A percentile compares a stretch with the other conserved stretches of the same genome.
Evolutionary conservation across 1,140 invertebrate genomes (phyloP).

Genomic region (Macrocentrus cingulum): DNA sequence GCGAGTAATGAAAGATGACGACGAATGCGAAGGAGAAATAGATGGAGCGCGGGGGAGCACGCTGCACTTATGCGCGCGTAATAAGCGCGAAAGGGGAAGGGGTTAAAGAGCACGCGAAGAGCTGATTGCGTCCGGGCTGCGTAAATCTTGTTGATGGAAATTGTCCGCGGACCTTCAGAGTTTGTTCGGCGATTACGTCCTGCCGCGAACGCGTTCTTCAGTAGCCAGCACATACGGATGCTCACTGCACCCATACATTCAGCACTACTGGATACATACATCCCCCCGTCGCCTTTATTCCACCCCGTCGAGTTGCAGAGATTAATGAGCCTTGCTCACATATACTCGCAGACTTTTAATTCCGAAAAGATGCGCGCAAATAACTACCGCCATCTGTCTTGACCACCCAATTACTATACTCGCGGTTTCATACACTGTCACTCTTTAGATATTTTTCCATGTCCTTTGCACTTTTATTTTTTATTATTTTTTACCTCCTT

Average conservation of each 20-base stretch:
- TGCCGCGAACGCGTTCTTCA: conserved; percentile 46
- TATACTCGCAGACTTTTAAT: conserved; percentile 55
- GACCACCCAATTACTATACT: conserved; percentile 49
- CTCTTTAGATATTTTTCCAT: no score
- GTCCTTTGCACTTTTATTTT: no score
- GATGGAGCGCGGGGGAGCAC: conserved; percentile 11
- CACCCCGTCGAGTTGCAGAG: conserved; percentile 34
- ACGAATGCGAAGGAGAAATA: conserved; percentile 16
- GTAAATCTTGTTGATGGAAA: conserved; percentile 54
- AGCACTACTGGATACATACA: conserved; percentile 12
- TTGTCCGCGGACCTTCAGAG: conserved; percentile 48
- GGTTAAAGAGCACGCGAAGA: conserved; percentile 27
- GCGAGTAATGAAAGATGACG: conserved; percentile 15
- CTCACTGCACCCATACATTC: no score
- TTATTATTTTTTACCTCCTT: no score
- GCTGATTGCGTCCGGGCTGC: conserved; percentile 45
- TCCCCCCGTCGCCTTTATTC: conserved; percentile 23
- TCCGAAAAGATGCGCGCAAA: conserved; percentile 52
- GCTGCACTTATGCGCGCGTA: conserved; percentile 7
- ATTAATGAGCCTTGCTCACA: conserved; percentile 49
- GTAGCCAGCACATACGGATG: no score
- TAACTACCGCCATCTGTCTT: conserved; percentile 55
- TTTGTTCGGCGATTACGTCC: conserved; percentile 49
- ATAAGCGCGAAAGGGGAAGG: conserved; percentile 19
- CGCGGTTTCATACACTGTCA: no score